A percentile compares a stretch with the other conserved stretches of the same genome.
These are phyloP conservation scores for Sebastes melanostomus DNA, from an alignment of 2,797 vertebrate species.

Conservation along the genomic window DNA sequence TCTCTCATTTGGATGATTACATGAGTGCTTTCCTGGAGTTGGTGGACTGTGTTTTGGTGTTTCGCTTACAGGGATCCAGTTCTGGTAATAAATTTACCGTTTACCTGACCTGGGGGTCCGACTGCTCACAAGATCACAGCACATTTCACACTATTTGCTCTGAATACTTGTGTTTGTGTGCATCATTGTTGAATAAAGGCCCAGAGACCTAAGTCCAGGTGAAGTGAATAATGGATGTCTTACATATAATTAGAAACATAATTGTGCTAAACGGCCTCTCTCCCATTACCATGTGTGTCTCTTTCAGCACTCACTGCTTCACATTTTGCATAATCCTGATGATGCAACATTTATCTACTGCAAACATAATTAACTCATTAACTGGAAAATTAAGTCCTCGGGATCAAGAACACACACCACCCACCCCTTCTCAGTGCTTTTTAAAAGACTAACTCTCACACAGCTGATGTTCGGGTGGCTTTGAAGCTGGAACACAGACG, in stretches of 20 bases:
- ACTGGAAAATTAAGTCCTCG: slow-evolving; percentile 39
- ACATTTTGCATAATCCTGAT: slow-evolving; percentile 21
- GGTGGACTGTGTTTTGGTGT: neutral
- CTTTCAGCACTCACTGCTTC: neutral
- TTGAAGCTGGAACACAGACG: neutral
- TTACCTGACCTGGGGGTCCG: neutral
- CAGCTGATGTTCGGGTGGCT: neutral
- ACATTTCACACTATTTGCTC: neutral
- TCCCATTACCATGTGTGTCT: neutral
- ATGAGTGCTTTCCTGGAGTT: neutral
- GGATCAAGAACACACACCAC: slow-evolving; percentile 27
- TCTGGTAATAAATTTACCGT: neutral
- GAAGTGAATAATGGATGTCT: neutral
- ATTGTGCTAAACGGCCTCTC: neutral
- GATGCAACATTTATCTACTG: slow-evolving; percentile 41
- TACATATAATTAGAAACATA: neutral
- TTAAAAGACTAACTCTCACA: neutral
- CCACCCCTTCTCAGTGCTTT: neutral
- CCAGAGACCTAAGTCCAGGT: neutral
- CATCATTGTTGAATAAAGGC: neutral
- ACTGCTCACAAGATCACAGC: neutral
- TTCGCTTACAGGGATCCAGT: neutral
- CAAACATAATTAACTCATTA: slow-evolving; percentile 39
- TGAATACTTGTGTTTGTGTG: neutral
- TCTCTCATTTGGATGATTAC: slow-evolving; percentile 10